These are phyloP conservation scores for Silurus glanis DNA, from an alignment of 2,113 vertebrate genomes.

Conservation along the genomic window DNA sequence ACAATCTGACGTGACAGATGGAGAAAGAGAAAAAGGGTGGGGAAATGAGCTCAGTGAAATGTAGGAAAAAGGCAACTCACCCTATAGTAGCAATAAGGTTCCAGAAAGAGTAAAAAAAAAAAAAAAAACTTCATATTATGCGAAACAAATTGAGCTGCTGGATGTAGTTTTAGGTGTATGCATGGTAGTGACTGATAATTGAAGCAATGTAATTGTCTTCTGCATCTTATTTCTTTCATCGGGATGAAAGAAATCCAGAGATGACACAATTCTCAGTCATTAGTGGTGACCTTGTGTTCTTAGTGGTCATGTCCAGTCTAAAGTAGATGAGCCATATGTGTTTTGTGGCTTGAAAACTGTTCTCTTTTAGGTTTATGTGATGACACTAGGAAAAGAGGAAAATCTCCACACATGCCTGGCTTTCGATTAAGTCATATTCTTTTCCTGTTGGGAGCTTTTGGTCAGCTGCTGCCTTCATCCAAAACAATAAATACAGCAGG, in stretches of 20 bases:
- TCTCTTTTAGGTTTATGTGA: constrained; percentile 19
- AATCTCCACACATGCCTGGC: not conserved
- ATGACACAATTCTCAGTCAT: not conserved
- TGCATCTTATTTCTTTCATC: not conserved
- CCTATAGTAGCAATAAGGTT: constrained; percentile 6
- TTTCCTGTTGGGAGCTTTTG: constrained; percentile 18
- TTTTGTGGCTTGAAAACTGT: not conserved
- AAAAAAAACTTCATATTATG: not conserved
- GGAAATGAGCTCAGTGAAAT: constrained; percentile 33
- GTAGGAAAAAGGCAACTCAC: constrained; percentile 26
- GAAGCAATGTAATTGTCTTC: constrained; percentile 8
- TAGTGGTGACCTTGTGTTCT: not conserved
- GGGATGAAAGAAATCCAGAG: not conserved
- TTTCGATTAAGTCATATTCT: not conserved
- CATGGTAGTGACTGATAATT: too few species aligned
- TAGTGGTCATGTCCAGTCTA: not conserved
- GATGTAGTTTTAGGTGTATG: not conserved
- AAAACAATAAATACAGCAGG: not conserved
- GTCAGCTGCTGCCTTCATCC: not conserved
- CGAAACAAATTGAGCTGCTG: not conserved
- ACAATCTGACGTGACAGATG: constrained; percentile 52
- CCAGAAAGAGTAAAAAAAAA: not conserved
- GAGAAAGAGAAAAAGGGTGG: constrained; percentile 17
- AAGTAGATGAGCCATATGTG: constrained; percentile 19
- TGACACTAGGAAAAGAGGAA: not conserved